Conservation (phyloP, 2,113 vertebrate species). For the Ammospiza caudacuta region DNA sequence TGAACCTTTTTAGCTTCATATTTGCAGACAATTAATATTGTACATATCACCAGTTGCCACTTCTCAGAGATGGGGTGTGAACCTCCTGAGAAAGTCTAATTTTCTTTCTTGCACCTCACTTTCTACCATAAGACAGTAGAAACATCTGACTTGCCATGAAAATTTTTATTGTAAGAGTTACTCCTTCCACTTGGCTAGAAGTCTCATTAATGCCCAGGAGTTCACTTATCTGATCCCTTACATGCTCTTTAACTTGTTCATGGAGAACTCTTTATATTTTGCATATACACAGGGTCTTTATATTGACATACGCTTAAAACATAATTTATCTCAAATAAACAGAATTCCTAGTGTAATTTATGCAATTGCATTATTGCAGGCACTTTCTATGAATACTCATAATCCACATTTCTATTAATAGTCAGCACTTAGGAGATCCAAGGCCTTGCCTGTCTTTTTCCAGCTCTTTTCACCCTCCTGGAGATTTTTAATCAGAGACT, state of each 20-base stretch:
- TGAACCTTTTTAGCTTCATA: not conserved
- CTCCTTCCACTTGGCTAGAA: not conserved
- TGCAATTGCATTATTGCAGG: not conserved
- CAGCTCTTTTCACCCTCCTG: not conserved
- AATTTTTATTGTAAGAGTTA: not conserved
- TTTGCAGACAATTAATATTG: not conserved
- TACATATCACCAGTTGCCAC: not conserved
- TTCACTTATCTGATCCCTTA: not conserved
- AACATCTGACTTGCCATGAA: not conserved
- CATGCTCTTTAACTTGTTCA: not conserved
- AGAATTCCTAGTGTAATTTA: not conserved
- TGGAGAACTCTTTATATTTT: not conserved
- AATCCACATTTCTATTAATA: not conserved
- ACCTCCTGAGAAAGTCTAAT: not conserved
- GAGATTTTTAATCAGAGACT: not conserved
- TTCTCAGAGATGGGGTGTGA: not conserved
- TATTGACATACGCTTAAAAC: not conserved
- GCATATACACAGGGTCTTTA: not conserved
- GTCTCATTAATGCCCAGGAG: not conserved
- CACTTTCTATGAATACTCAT: not conserved
- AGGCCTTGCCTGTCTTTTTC: not conserved
- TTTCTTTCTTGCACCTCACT: not conserved
- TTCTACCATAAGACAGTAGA: not conserved
- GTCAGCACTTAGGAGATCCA: not conserved
- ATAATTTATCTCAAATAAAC: not conserved